Conservation (phyloP, 2,888 invertebrate genomes). For the Elgonia sp. region DNA sequence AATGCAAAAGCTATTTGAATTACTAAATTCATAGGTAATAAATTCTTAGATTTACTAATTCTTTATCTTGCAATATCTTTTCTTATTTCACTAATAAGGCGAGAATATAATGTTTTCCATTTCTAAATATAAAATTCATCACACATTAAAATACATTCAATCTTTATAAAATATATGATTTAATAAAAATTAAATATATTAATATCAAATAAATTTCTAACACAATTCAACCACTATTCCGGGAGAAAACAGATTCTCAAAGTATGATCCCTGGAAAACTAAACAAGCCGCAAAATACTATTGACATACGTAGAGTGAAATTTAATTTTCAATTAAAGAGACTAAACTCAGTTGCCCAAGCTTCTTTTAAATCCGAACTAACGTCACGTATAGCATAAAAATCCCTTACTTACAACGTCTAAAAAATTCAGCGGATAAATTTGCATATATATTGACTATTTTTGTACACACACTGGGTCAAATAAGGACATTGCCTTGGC, state of each 20-base stretch:
- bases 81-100: no score
- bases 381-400: constrained; percentile 57
- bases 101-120: no score
- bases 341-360: background rate
- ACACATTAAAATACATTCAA: no score
- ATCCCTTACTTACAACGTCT: constrained; percentile 40
- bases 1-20: no score
- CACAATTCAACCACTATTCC: no score
- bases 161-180: no score
- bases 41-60: no score
- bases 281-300: background rate
- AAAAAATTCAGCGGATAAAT: constrained; percentile 59
- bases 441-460: constrained; percentile 71
- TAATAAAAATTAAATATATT: no score
- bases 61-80: no score
- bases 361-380: constrained; percentile 25
- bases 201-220: no score
- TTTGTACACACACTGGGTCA: constrained; percentile 61
- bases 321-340: background rate
- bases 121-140: no score
- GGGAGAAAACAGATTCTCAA: background rate
- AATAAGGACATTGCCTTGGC: constrained; percentile 64
- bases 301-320: background rate
- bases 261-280: background rate
- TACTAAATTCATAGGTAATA: no score